Evolutionary conservation across 2,797 vertebrate species (phyloP).

Genomic region (Leptodactylus fallax): DNA sequence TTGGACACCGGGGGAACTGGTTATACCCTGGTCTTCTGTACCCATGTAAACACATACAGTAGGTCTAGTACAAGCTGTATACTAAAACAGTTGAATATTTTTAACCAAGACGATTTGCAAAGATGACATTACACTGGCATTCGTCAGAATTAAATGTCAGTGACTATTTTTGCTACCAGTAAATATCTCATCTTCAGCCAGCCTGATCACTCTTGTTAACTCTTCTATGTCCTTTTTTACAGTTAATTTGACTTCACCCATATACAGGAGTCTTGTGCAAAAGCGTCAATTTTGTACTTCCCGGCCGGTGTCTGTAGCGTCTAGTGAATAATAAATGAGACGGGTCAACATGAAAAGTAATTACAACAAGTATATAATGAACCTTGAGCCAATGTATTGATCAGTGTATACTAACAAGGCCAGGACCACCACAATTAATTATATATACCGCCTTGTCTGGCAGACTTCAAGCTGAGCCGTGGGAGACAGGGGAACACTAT

Average conservation of each 20-base stretch:
- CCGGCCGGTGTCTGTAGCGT: neutral
- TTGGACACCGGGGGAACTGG: too few relatives aligned
- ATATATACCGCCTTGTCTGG: slow-evolving; percentile 24
- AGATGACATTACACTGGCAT: too few relatives aligned
- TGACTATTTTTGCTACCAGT: neutral
- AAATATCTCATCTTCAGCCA: neutral
- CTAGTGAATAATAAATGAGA: slow-evolving; percentile 55
- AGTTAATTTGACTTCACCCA: neutral
- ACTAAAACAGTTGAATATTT: too few relatives aligned
- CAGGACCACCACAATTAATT: slow-evolving; percentile 53
- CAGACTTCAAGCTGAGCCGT: slow-evolving; percentile 8
- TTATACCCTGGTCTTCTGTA: too few relatives aligned
- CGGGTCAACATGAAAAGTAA: slow-evolving; percentile 48
- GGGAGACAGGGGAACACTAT: slow-evolving; percentile 15
- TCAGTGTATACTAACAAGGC: slow-evolving; percentile 52
- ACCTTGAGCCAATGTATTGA: slow-evolving; percentile 55
- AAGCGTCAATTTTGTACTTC: slow-evolving; percentile 2
- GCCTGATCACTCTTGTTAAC: neutral
- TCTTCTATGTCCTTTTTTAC: neutral
- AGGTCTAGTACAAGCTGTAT: too few relatives aligned
- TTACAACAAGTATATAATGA: slow-evolving; percentile 61
- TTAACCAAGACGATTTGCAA: too few relatives aligned
- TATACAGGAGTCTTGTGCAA: neutral
- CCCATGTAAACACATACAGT: too few relatives aligned
- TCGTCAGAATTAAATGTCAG: too few relatives aligned